Evolutionary conservation across 2,888 invertebrate species (phyloP).

Genomic region (Euplexia lucipara): DNA sequence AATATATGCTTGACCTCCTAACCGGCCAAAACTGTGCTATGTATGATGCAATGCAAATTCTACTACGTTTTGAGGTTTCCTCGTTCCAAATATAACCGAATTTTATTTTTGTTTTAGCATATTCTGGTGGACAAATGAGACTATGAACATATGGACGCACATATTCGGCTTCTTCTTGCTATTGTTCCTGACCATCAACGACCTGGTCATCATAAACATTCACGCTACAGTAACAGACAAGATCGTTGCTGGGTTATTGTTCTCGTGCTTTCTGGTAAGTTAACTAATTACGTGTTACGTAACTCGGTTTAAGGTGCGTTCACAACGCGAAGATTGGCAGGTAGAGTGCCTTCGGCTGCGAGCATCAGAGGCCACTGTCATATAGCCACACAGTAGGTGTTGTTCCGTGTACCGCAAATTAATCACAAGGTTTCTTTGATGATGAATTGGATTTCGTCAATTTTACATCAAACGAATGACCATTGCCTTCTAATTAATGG

Average conservation of each 20-base stretch:
- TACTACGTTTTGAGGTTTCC: constrained; percentile 22
- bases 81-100: constrained; percentile 32
- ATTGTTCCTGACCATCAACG: constrained; percentile 95
- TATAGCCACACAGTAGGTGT: background rate
- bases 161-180: constrained; percentile 96
- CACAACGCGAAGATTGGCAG: background rate
- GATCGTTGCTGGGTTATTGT: constrained; percentile 95
- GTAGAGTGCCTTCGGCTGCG: background rate
- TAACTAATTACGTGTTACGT: constrained; percentile 26
- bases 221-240: constrained; percentile 96
- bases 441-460: background rate
- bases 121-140: constrained; percentile 99
- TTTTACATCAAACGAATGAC: background rate
- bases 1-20: constrained; percentile 36
- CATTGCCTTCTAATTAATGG: background rate
- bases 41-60: constrained; percentile 47
- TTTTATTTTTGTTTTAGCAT: constrained; percentile 91
- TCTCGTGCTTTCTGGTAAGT: constrained; percentile 97
- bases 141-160: constrained; percentile 99
- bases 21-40: constrained; percentile 32
- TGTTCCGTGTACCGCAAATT: background rate
- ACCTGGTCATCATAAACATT: constrained; percentile 94
- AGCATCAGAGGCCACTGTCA: background rate
- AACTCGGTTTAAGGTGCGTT: constrained; percentile 4
- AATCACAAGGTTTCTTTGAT: background rate